phyloP scores from a whole-genome alignment of 64 coral and sea anemone genomes.

The Orbicella faveolata region DNA sequence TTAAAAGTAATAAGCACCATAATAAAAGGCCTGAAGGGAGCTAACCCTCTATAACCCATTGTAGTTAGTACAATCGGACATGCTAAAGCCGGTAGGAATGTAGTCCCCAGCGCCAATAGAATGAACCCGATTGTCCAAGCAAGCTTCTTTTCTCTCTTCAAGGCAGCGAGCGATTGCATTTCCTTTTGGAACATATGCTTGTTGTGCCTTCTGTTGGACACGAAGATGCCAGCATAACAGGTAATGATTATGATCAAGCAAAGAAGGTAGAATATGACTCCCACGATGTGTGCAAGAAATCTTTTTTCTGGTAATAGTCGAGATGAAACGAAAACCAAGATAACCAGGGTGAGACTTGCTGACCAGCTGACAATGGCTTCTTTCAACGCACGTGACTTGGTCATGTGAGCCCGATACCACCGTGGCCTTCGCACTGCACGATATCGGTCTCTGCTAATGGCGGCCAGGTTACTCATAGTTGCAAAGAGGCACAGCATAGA shows the following conservation, averaged over 20 bases:
- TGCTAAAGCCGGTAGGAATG: background rate
- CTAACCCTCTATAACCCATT: background rate
- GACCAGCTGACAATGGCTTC: too few relatives aligned
- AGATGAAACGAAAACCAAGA: too few relatives aligned
- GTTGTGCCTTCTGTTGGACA: background rate
- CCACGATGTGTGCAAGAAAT: background rate
- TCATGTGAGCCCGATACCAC: conserved; percentile 18
- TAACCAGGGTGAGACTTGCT: background rate
- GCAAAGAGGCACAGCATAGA: background rate
- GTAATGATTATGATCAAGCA: background rate
- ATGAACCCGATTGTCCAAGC: background rate
- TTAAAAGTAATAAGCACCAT: background rate
- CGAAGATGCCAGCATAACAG: background rate
- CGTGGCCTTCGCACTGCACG: background rate
- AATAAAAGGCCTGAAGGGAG: background rate
- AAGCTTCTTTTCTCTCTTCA: conserved; percentile 2
- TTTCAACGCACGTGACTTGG: background rate
- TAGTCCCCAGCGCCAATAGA: background rate
- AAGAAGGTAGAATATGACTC: background rate
- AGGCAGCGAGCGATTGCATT: background rate
- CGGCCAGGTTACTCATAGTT: background rate
- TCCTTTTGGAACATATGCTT: background rate
- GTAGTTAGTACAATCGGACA: background rate
- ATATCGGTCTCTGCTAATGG: background rate
- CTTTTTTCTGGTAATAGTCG: background rate